Conservation (phyloP, 2,797 vertebrate genomes). For the Tokudaia tokunoshimensis region DNA sequence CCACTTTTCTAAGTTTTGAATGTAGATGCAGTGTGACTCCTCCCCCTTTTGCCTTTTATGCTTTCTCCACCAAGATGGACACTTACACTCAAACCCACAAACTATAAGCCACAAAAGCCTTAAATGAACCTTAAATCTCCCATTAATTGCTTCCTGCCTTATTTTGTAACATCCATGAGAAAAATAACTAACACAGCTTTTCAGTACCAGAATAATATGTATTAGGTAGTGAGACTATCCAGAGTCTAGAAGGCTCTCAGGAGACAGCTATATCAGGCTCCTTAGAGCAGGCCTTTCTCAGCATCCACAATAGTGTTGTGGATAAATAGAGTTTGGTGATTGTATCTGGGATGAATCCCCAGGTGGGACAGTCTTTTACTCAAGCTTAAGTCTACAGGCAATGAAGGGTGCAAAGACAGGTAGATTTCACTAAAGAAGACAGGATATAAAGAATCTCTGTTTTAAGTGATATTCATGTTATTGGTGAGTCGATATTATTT, state of each 20-base stretch:
- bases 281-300: no score
- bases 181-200: background rate
- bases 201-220: background rate
- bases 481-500: slow-evolving; percentile 28
- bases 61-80: background rate
- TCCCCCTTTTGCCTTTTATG: no score
- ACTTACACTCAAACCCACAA: background rate
- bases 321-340: no score
- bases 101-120: background rate
- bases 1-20: background rate
- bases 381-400: accelerated
- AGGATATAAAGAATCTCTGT: background rate
- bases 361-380: background rate
- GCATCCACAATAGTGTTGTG: no score
- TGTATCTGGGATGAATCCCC: no score
- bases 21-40: background rate
- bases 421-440: background rate
- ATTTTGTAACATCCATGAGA: background rate
- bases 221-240: background rate
- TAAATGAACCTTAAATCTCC: background rate
- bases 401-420: accelerated
- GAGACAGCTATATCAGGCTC: no score
- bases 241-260: background rate
- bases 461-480: background rate
- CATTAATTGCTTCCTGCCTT: background rate